Evolutionary conservation across 2,888 invertebrate species (phyloP).

Genomic region (Koerneria pararmatus): DNA sequence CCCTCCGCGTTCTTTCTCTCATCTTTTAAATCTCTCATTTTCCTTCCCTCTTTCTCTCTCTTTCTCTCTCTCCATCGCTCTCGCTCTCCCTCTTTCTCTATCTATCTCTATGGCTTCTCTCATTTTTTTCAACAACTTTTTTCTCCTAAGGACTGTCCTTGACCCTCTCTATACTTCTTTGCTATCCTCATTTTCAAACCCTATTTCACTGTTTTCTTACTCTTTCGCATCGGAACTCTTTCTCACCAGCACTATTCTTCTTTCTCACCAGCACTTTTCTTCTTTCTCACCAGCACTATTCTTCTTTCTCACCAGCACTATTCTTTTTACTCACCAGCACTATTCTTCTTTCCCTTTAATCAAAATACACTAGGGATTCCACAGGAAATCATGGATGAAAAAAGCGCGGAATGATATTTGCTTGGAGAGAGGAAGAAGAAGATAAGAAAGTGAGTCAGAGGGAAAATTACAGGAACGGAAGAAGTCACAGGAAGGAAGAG

Average conservation of each 20-base stretch:
- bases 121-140: too few species aligned
- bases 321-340: background rate
- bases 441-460: too few species aligned
- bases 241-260: constrained; percentile 2
- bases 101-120: too few species aligned
- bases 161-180: too few species aligned
- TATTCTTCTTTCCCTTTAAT: background rate
- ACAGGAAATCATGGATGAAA: background rate
- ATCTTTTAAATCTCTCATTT: background rate
- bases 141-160: too few species aligned
- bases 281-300: background rate
- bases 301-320: background rate
- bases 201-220: background rate
- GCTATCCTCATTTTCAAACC: too few species aligned
- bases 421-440: too few species aligned
- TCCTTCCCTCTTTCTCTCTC: background rate
- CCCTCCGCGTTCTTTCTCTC: background rate
- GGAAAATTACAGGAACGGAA: too few species aligned
- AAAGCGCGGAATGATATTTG: background rate
- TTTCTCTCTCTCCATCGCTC: constrained; percentile 2
- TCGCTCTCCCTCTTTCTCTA: constrained; percentile 1
- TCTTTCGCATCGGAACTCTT: background rate
- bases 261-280: background rate
- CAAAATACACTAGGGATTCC: background rate
- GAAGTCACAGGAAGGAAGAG: too few species aligned